Conservation (phyloP, 1,140 invertebrate species). For the Ceratosolen solmsi region DNA sequence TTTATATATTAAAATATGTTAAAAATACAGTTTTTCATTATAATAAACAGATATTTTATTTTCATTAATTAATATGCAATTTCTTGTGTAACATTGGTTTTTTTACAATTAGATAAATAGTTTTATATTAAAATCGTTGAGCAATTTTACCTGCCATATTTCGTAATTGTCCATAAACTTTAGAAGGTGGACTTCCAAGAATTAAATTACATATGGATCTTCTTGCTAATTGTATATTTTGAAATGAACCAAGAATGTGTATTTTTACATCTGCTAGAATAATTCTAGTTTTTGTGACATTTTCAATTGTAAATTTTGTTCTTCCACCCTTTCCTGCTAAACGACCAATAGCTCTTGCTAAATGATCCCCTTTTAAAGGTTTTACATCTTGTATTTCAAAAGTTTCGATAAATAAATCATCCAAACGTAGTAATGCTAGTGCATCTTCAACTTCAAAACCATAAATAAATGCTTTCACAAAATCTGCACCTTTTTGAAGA, state of each 20-base stretch:
- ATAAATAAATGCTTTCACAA: conserved; percentile 95
- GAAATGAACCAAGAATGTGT: conserved; percentile 97
- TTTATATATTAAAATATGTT: neutral
- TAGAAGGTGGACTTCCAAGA: conserved; percentile 94
- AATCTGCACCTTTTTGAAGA: conserved; percentile 98
- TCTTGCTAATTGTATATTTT: conserved; percentile 96
- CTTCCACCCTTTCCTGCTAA: conserved; percentile 97
- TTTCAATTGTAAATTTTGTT: conserved; percentile 99
- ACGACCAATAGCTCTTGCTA: conserved; percentile 95
- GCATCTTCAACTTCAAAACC: conserved; percentile 99
- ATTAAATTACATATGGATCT: conserved; percentile 98
- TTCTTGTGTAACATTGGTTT: conserved; percentile 4
- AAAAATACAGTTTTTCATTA: neutral
- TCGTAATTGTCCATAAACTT: conserved; percentile 95
- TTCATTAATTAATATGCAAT: conserved; percentile 26
- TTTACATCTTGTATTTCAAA: conserved; percentile 99
- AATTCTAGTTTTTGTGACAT: conserved; percentile 98
- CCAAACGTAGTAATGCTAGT: conserved; percentile 92
- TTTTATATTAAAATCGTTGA: conserved; percentile 82
- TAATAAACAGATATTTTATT: conserved; percentile 41
- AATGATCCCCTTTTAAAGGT: conserved; percentile 95
- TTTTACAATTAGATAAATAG: conserved; percentile 30
- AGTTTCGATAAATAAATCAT: conserved; percentile 97
- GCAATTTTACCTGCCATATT: conserved; percentile 87
- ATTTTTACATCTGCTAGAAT: conserved; percentile 97